Conservation (phyloP, 2,797 vertebrate genomes). For the Gephyroberyx darwinii region DNA sequence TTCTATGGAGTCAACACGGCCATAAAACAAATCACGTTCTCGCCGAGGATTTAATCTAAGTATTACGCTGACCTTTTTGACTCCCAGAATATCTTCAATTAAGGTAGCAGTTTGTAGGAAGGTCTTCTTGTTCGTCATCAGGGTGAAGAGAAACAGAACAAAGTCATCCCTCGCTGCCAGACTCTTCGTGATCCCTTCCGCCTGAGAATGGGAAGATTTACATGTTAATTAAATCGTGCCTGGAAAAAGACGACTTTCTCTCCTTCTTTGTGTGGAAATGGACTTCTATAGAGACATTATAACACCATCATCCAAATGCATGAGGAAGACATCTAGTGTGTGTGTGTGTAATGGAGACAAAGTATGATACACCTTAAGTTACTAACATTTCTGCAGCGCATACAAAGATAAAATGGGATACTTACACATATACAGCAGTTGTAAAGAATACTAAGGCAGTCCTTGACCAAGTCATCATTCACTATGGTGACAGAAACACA, state of each 20-base stretch:
- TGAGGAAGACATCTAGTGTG: not conserved
- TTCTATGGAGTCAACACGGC: not conserved
- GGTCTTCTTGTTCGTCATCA: conserved; percentile 99
- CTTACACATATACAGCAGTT: conserved; percentile 99
- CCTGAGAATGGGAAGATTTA: conserved; percentile 70
- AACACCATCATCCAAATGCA: not conserved
- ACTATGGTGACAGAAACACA: conserved; percentile 79
- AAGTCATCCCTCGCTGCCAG: conserved; percentile 96
- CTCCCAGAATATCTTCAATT: conserved; percentile 96
- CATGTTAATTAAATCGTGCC: not conserved
- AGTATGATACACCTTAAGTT: not conserved
- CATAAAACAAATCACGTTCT: not conserved
- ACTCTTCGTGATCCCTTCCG: conserved; percentile 93
- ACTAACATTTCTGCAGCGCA: conserved; percentile 15
- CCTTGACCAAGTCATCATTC: conserved; percentile 97
- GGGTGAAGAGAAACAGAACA: conserved; percentile 95
- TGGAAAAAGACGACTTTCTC: not conserved
- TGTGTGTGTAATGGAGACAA: not conserved
- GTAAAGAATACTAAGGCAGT: conserved; percentile 97
- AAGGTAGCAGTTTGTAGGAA: conserved; percentile 97
- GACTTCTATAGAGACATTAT: not conserved
- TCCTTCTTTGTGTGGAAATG: not conserved
- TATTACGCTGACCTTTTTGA: conserved; percentile 90
- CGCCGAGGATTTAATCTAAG: conserved; percentile 8
- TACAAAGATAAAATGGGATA: conserved; percentile 47